These are phyloP conservation scores for Panthera leo DNA, from an alignment of 2,113 vertebrate genomes.

Conservation along the genomic window DNA sequence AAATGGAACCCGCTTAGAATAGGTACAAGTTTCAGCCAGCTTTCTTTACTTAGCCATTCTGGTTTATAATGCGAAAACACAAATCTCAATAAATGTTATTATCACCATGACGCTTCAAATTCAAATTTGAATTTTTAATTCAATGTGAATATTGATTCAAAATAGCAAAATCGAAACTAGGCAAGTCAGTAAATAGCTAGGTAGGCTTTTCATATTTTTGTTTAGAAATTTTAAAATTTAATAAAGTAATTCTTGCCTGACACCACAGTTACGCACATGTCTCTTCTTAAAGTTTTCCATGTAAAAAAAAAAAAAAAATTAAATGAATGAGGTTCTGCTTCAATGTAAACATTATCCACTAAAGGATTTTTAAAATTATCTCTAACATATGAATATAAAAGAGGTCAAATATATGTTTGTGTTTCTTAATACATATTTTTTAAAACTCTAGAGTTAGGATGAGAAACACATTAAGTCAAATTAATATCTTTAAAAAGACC, in stretches of 20 bases:
- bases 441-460: neutral
- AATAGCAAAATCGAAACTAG: neutral
- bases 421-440: neutral
- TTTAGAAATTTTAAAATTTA: neutral
- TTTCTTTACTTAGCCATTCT: constrained; percentile 33
- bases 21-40: neutral
- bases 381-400: constrained; percentile 33
- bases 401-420: neutral
- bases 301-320: neutral
- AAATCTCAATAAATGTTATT: neutral
- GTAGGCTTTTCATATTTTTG: neutral
- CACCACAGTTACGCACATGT: neutral
- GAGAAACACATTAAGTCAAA: constrained; percentile 43
- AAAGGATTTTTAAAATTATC: constrained; percentile 28
- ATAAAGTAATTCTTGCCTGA: neutral
- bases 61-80: constrained; percentile 43
- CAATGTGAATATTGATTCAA: neutral
- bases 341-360: constrained; percentile 1
- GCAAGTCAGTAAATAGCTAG: neutral
- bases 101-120: neutral
- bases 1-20: constrained; percentile 28
- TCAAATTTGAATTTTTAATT: neutral
- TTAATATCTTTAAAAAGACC: neutral
- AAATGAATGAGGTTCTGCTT: neutral
- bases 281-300: neutral